phyloP scores from a whole-genome alignment of 2,797 vertebrate genomes.

The Pseudocheirus occidentalis region DNA sequence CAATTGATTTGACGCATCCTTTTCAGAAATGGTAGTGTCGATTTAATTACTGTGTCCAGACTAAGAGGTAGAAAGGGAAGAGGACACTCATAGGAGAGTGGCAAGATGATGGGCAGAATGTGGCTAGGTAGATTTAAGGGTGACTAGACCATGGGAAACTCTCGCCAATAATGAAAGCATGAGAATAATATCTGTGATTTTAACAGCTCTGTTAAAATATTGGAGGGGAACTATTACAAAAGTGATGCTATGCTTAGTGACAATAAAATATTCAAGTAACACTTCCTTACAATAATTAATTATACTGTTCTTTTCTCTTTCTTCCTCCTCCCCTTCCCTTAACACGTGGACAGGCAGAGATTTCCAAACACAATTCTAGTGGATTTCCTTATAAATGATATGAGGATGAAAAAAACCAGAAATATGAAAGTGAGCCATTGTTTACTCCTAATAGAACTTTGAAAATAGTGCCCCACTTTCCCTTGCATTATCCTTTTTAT shows the following conservation, averaged over 20 bases:
- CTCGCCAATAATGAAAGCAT: conserved; percentile 59
- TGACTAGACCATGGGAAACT: not conserved
- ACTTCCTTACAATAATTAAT: conserved; percentile 69
- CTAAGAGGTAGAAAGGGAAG: not conserved
- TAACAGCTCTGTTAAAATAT: conserved; percentile 68
- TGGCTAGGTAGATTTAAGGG: not conserved
- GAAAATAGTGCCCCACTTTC: conserved; percentile 20
- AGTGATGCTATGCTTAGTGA: conserved; percentile 55
- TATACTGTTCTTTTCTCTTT: conserved; percentile 54
- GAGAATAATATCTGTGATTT: conserved; percentile 60
- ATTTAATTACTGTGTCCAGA: not conserved
- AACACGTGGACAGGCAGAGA: conserved; percentile 11
- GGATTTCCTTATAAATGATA: conserved; percentile 49
- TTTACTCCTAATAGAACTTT: conserved; percentile 59
- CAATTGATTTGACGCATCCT: not conserved
- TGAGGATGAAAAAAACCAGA: conserved; percentile 46
- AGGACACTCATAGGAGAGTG: not conserved
- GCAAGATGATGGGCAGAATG: not conserved
- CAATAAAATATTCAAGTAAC: conserved; percentile 74
- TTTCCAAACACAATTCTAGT: conserved; percentile 50
- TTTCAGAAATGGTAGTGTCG: not conserved
- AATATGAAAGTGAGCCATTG: conserved; percentile 43
- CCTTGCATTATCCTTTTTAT: conserved; percentile 3
- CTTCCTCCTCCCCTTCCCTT: conserved; percentile 10
- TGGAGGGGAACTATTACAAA: conserved; percentile 69